phyloP scores from a whole-genome alignment of 1,140 invertebrate genomes.

The Mesaphorura yosii region DNA sequence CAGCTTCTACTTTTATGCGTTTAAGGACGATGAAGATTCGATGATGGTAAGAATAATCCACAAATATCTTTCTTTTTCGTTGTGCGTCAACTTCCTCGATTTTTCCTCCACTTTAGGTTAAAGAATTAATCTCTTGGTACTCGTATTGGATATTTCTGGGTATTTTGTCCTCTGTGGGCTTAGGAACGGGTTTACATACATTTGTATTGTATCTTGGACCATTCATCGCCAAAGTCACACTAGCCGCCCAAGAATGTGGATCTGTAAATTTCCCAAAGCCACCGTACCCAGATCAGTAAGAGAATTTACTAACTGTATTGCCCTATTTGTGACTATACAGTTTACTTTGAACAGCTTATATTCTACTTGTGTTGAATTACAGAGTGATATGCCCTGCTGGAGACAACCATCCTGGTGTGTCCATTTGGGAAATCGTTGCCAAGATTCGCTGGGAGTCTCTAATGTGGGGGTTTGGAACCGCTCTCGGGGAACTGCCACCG shows the following conservation, averaged over 20 bases:
- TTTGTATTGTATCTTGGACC: slow-evolving; percentile 94
- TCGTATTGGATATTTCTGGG: slow-evolving; percentile 91
- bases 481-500: slow-evolving; percentile 86
- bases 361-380: slow-evolving; percentile 15
- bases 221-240: slow-evolving; percentile 83
- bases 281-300: slow-evolving; percentile 73
- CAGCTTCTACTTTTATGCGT: slow-evolving; percentile 23
- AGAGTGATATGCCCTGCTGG: slow-evolving; percentile 39
- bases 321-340: too few species aligned
- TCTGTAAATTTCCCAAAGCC: slow-evolving; percentile 86
- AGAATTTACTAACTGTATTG: background rate
- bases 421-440: slow-evolving; percentile 79
- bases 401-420: slow-evolving; percentile 31
- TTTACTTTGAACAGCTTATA: too few species aligned
- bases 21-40: slow-evolving; percentile 36
- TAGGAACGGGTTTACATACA: slow-evolving; percentile 96
- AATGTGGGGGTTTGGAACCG: slow-evolving; percentile 96
- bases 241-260: slow-evolving; percentile 95
- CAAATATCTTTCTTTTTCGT: background rate
- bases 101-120: slow-evolving; percentile 19
- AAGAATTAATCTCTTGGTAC: slow-evolving; percentile 49
- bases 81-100: background rate
- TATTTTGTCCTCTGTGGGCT: slow-evolving; percentile 88
- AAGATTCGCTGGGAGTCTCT: slow-evolving; percentile 95
- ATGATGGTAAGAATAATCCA: slow-evolving; percentile 37